A percentile compares a stretch with the other conserved stretches of the same genome.
These are phyloP conservation scores for Manacus vitellinus DNA, from an alignment of 2,113 vertebrate species.

Conservation along the genomic window DNA sequence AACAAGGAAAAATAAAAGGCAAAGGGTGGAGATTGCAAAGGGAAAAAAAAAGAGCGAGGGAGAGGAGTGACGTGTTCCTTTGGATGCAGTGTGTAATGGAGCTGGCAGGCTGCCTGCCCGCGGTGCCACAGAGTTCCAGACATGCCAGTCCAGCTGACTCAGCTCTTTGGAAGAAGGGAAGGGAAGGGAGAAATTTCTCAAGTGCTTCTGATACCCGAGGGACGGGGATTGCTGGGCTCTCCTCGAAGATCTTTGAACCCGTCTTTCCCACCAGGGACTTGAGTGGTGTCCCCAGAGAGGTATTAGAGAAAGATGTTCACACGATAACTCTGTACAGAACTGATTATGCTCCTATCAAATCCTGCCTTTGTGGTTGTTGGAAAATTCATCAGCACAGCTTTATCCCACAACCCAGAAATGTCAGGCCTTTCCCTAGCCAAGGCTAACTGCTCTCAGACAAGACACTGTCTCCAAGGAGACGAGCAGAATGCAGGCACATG, in stretches of 20 bases:
- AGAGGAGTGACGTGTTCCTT: constrained; percentile 44
- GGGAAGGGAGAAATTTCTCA: constrained; percentile 11
- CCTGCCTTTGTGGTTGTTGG: background rate
- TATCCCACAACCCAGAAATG: constrained; percentile 38
- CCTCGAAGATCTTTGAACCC: background rate
- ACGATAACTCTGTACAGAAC: background rate
- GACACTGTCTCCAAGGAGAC: constrained; percentile 66
- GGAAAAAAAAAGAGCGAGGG: background rate
- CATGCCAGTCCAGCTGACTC: constrained; percentile 55
- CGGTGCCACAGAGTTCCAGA: constrained; percentile 43
- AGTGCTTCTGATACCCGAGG: background rate
- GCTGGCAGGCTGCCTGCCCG: constrained; percentile 41
- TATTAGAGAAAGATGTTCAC: background rate
- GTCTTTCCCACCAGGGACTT: background rate
- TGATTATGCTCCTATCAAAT: background rate
- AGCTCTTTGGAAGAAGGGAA: constrained; percentile 19
- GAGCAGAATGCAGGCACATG: background rate
- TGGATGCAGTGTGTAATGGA: constrained; percentile 45
- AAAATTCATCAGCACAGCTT: constrained; percentile 25
- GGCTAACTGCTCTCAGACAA: constrained; percentile 55
- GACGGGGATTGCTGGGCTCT: background rate
- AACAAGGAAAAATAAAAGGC: constrained; percentile 69
- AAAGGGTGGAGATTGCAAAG: constrained; percentile 50
- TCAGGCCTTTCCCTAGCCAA: constrained; percentile 52
- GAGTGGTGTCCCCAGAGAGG: background rate